phyloP scores from a whole-genome alignment of 2,113 vertebrate genomes.

The Periophthalmodon schlosseri region DNA sequence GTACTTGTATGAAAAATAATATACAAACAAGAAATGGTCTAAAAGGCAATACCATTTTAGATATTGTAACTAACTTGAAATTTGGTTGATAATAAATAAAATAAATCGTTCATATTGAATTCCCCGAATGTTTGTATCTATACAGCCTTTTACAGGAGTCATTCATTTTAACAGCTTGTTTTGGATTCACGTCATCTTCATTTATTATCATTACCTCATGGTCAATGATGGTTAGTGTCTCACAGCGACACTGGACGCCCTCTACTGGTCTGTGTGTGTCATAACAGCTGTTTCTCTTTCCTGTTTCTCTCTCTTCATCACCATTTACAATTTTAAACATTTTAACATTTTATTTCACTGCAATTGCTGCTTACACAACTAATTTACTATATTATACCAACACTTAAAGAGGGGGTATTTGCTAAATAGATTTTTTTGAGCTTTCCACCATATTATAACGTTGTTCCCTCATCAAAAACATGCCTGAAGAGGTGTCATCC shows the following conservation, averaged over 20 bases:
- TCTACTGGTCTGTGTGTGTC: conserved; percentile 16
- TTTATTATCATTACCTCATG: conserved; percentile 49
- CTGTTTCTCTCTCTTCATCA: conserved; percentile 31
- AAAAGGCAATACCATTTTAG: no score
- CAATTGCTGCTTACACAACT: conserved; percentile 21
- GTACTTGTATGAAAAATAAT: no score
- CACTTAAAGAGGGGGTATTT: background rate
- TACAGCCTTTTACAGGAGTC: conserved; percentile 31
- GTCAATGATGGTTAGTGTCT: conserved; percentile 54
- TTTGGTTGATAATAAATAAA: no score
- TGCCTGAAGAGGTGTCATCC: no score
- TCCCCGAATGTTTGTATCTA: conserved; percentile 16
- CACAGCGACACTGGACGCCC: conserved; percentile 48
- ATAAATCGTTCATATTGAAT: no score
- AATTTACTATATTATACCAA: background rate
- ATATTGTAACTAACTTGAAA: no score
- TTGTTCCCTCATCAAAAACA: no score
- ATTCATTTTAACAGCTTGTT: conserved; percentile 24
- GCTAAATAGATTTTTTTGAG: no score
- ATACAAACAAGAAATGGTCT: no score
- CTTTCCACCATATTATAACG: no score
- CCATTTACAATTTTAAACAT: background rate
- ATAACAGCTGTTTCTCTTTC: conserved; percentile 18
- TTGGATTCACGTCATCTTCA: conserved; percentile 33
- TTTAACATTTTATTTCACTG: background rate